A percentile compares a stretch with the other conserved stretches of the same genome.
Conservation (phyloP, 1,140 invertebrate species). For the Halictus rubicundus region DNA sequence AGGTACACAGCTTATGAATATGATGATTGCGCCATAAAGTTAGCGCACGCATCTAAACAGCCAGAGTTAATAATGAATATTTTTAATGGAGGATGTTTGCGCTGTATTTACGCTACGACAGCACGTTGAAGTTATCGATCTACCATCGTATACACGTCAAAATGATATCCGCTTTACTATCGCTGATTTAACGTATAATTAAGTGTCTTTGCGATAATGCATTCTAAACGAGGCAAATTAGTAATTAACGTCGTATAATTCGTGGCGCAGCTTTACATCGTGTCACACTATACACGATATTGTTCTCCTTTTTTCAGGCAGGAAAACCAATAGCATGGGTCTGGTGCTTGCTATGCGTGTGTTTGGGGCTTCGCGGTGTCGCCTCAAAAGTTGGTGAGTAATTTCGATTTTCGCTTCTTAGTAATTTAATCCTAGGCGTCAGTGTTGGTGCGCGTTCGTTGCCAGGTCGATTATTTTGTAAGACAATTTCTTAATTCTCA, state of each 20-base stretch:
- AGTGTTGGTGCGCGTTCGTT: too few species aligned
- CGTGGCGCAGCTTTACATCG: too few species aligned
- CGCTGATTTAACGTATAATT: neutral
- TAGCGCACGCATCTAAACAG: neutral
- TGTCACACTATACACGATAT: neutral
- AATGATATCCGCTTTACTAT: neutral
- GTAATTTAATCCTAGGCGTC: too few species aligned
- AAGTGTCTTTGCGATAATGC: neutral
- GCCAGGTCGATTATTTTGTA: too few species aligned
- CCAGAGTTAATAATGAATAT: conserved; percentile 22
- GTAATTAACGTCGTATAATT: neutral
- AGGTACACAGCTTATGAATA: conserved; percentile 29
- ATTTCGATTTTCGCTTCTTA: neutral
- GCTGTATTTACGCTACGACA: neutral
- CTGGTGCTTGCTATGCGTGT: conserved; percentile 67
- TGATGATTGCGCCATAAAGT: conserved; percentile 11
- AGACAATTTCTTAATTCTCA: too few species aligned
- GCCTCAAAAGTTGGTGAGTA: conserved; percentile 72
- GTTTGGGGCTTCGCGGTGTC: conserved; percentile 61
- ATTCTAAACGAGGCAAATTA: neutral
- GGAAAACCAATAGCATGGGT: conserved; percentile 65
- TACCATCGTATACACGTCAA: neutral
- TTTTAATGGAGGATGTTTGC: neutral
- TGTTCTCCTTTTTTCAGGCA: conserved; percentile 68
- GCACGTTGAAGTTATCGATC: neutral